Evolutionary conservation across 2,888 invertebrate genomes (phyloP), one percentile per base, ranked within the genome.

Genomic region (Tetheella fluctuosa): DNA sequence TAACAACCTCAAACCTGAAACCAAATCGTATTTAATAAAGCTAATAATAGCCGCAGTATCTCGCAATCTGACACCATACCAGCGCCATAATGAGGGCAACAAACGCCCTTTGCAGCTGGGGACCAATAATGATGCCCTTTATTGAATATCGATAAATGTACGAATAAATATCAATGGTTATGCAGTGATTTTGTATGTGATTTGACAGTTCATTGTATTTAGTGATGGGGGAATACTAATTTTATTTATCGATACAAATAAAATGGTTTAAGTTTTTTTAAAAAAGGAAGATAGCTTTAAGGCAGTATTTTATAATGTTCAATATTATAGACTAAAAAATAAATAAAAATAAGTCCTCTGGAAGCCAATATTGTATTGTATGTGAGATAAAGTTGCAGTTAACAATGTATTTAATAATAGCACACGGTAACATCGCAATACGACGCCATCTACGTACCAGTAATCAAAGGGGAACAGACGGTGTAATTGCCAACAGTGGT

Each of bases 131-230:
- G n/a, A 39, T 39, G n/a, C 39, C 39, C 39, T 39, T 39, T 39
- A 39, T 39, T 39, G 39, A 39, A 8, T 52, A 52, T 23, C 23
- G 54, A 25, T 52, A 56, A 37, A 55, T 55, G 56, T 56, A 52
- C 34, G 23, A 23, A 52, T 56, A 52, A 52, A 52, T 39, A 39
- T 39, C 39, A 59, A 59, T 52, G 59, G 56, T 15, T 37, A 37
- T 37, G 37, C 3, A 3, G n/a, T 39, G n/a, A 39, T 39, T 39
- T 39, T 39, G 39, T 39, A n/a, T 39, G 39, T 15, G 2, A 39
- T 39, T 39, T n/a, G 39, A 39, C 39, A 39, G 39, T 1, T n/a
- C 39, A 34, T 34, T 30, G 37, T 15, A 15, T 39, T 39, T 6
- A 39, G 39, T n/a, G 39, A 6, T 39, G 39, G 39, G 34, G n/a